Evolutionary conservation across 2,888 invertebrate species (phyloP).

Genomic region (Thymelicus lineola): DNA sequence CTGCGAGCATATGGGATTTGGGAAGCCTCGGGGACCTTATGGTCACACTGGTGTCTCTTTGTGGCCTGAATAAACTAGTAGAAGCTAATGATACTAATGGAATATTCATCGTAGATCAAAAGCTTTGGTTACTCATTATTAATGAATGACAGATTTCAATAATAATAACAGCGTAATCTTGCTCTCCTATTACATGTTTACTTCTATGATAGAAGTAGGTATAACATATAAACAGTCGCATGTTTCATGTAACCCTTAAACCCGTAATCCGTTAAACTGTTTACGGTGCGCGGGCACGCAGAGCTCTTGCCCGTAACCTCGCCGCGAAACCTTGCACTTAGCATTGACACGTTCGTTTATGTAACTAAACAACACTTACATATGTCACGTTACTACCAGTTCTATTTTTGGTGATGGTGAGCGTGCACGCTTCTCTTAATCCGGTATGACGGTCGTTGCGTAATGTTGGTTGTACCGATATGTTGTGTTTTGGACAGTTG

Average conservation of each 20-base stretch:
- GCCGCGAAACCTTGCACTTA: conserved; percentile 34
- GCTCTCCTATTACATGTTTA: too few relatives aligned
- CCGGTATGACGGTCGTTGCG: background rate
- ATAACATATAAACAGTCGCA: background rate
- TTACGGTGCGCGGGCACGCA: conserved; percentile 19
- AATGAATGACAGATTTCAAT: too few relatives aligned
- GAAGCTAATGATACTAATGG: too few relatives aligned
- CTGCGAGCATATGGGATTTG: too few relatives aligned
- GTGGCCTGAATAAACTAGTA: too few relatives aligned
- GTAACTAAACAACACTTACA: conserved; percentile 14
- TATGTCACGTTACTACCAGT: conserved; percentile 31
- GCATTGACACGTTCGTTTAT: conserved; percentile 35
- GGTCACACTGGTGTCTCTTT: too few relatives aligned
- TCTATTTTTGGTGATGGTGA: conserved; percentile 19
- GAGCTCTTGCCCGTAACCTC: conserved; percentile 26
- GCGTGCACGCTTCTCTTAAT: conserved; percentile 21
- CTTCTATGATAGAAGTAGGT: background rate
- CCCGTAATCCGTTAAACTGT: conserved; percentile 27
- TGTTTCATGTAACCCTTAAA: conserved; percentile 8
- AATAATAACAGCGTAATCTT: too few relatives aligned
- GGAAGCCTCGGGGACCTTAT: too few relatives aligned
- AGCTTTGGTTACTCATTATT: too few relatives aligned
- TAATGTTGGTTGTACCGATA: conserved; percentile 2
- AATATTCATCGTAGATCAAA: too few relatives aligned
- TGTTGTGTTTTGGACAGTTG: too few relatives aligned